Percentiles rank a stretch among this genome's conserved stretches.
Conservation (phyloP, 2,888 invertebrate species). For the Nycteola revayana region DNA sequence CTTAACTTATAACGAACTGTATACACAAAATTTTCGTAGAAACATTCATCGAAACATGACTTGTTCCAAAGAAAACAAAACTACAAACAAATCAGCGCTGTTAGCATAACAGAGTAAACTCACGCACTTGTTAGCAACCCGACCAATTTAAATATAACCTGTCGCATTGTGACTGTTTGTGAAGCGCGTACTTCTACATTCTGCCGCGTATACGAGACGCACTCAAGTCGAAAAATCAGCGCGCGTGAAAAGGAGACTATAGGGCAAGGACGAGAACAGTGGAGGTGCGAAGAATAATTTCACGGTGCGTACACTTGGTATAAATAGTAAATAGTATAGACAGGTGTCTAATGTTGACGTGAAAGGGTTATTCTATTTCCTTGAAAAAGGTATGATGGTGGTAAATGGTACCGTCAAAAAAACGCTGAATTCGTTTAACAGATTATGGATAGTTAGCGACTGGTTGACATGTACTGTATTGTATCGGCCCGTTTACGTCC, state of each 20-base stretch:
- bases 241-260: slow-evolving; percentile 59
- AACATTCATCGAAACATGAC: slow-evolving; percentile 8
- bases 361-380: too few relatives aligned
- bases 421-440: too few relatives aligned
- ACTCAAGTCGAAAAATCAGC: slow-evolving; percentile 66
- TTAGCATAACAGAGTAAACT: slow-evolving; percentile 59
- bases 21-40: neutral
- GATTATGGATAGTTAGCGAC: too few relatives aligned
- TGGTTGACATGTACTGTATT: too few relatives aligned
- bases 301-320: slow-evolving; percentile 50
- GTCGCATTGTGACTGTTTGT: slow-evolving; percentile 28
- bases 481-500: too few relatives aligned
- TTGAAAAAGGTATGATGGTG: too few relatives aligned
- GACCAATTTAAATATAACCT: slow-evolving; percentile 38
- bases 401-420: too few relatives aligned
- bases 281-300: slow-evolving; percentile 66
- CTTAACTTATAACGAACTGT: too few relatives aligned
- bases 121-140: slow-evolving; percentile 52
- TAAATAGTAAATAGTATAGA: slow-evolving; percentile 15
- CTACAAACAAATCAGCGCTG: slow-evolving; percentile 53
- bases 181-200: slow-evolving; percentile 47
- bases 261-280: slow-evolving; percentile 55
- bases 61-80: slow-evolving; percentile 43
- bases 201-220: slow-evolving; percentile 49
- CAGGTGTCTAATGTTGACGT: slow-evolving; percentile 7